A percentile compares a stretch with the other conserved stretches of the same genome.
Evolutionary conservation across 2,888 invertebrate genomes (phyloP).

Genomic region (Catotricha subobsoleta): DNA sequence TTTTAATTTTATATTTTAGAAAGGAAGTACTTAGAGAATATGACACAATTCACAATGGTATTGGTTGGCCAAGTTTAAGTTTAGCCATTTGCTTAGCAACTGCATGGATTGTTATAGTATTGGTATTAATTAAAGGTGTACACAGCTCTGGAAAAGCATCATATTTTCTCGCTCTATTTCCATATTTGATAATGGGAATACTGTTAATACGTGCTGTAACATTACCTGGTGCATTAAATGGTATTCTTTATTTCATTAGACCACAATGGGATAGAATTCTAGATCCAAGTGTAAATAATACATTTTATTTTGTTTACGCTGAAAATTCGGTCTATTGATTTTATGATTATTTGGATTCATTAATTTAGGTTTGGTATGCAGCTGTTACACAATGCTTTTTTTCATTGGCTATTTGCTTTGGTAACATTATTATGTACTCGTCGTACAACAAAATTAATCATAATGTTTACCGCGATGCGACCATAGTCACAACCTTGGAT

Average conservation of each 20-base stretch:
- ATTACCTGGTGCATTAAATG: slow-evolving; percentile 39
- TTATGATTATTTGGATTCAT: slow-evolving; percentile 30
- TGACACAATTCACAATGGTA: slow-evolving; percentile 32
- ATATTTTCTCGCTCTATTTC: slow-evolving; percentile 57
- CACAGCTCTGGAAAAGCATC: slow-evolving; percentile 49
- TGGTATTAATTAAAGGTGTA: slow-evolving; percentile 34
- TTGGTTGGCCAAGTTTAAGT: slow-evolving; percentile 37
- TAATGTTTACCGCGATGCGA: slow-evolving; percentile 47
- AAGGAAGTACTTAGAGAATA: slow-evolving; percentile 34
- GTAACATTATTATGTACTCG: slow-evolving; percentile 41
- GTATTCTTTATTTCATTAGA: slow-evolving; percentile 43
- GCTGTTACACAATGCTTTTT: slow-evolving; percentile 47
- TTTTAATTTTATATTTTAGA: slow-evolving; percentile 23
- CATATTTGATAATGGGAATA: slow-evolving; percentile 44
- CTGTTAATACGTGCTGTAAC: slow-evolving; percentile 43
- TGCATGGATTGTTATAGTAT: slow-evolving; percentile 35
- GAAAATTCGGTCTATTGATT: slow-evolving; percentile 36
- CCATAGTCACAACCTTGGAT: slow-evolving; percentile 64
- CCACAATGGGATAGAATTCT: slow-evolving; percentile 46
- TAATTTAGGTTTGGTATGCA: slow-evolving; percentile 50
- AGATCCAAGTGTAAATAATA: slow-evolving; percentile 31
- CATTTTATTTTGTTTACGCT: not conserved
- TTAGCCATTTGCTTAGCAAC: slow-evolving; percentile 33
- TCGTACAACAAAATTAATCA: slow-evolving; percentile 42
- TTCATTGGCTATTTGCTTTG: slow-evolving; percentile 43